phyloP scores from a whole-genome alignment of 2,113 vertebrate species.

The Steatornis caripensis region DNA sequence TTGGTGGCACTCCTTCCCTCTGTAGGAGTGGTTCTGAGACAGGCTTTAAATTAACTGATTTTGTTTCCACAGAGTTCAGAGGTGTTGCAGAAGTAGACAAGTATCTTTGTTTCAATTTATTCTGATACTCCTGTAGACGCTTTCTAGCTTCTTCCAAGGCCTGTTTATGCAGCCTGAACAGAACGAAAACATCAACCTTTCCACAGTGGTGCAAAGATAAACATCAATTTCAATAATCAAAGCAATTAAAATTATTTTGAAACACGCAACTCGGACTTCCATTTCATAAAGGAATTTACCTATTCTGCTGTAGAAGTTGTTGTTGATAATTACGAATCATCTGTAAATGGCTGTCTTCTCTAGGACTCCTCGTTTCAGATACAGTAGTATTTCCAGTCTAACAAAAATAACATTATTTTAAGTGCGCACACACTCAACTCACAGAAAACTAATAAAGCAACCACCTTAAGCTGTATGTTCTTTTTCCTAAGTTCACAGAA shows the following conservation, averaged over 20 bases:
- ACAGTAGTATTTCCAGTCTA: constrained; percentile 24
- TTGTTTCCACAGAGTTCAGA: neutral
- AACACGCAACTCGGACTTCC: neutral
- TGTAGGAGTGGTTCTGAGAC: neutral
- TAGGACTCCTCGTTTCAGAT: neutral
- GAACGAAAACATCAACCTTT: neutral
- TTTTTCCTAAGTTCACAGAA: neutral
- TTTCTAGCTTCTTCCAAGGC: constrained; percentile 78
- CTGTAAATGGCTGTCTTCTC: constrained; percentile 63
- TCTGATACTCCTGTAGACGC: constrained; percentile 84
- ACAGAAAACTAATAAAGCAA: neutral
- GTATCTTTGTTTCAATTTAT: constrained; percentile 70
- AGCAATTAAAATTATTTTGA: neutral
- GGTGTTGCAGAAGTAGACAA: neutral
- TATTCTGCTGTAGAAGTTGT: constrained; percentile 82
- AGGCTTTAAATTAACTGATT: neutral
- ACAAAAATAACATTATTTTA: constrained; percentile 10
- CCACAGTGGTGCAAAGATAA: neutral
- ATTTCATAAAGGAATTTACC: constrained; percentile 62
- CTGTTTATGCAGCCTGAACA: constrained; percentile 79
- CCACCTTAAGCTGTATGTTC: neutral
- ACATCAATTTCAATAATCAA: neutral
- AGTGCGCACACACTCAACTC: neutral
- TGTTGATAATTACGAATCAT: constrained; percentile 80
- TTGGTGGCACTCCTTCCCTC: neutral